Percentiles rank a stretch among this genome's conserved stretches.
Conservation (phyloP, 2,113 vertebrate genomes). For the Danio rerio region DNA sequence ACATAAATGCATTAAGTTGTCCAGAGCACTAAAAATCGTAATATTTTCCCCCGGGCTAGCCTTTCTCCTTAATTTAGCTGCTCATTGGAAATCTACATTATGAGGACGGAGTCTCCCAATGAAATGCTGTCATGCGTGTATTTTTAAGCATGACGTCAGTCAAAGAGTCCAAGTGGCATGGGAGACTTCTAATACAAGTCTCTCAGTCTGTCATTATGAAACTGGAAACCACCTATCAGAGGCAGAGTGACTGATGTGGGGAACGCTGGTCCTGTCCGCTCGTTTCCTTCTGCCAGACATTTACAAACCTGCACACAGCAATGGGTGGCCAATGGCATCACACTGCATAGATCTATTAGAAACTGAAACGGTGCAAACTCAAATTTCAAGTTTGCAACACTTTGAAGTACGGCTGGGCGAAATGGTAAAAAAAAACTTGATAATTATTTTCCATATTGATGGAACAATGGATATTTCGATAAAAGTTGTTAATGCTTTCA, state of each 20-base stretch:
- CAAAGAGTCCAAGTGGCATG: constrained; percentile 69
- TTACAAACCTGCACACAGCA: constrained; percentile 74
- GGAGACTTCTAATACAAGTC: constrained; percentile 78
- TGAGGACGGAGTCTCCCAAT: constrained; percentile 25
- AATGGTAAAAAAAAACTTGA: no score
- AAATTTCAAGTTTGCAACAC: no score
- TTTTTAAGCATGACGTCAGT: constrained; percentile 79
- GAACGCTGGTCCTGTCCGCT: constrained; percentile 74
- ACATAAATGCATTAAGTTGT: not conserved
- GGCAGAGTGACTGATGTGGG: constrained; percentile 79
- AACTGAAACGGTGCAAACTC: no score
- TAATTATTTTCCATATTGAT: no score
- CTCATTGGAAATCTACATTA: constrained; percentile 36
- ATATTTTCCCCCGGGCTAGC: not conserved
- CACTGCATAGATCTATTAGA: constrained; percentile 33
- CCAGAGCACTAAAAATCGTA: not conserved
- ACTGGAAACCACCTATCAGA: constrained; percentile 78
- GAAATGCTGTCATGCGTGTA: constrained; percentile 72
- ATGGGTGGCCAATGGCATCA: constrained; percentile 71
- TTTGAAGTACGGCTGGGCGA: no score
- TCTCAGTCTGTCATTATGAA: constrained; percentile 81
- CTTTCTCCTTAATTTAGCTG: constrained; percentile 34
- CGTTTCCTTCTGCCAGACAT: constrained; percentile 61
- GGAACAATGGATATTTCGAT: no score
- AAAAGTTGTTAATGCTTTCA: no score